phyloP scores from a whole-genome alignment of 2,888 invertebrate genomes.

The Agelastica alni region DNA sequence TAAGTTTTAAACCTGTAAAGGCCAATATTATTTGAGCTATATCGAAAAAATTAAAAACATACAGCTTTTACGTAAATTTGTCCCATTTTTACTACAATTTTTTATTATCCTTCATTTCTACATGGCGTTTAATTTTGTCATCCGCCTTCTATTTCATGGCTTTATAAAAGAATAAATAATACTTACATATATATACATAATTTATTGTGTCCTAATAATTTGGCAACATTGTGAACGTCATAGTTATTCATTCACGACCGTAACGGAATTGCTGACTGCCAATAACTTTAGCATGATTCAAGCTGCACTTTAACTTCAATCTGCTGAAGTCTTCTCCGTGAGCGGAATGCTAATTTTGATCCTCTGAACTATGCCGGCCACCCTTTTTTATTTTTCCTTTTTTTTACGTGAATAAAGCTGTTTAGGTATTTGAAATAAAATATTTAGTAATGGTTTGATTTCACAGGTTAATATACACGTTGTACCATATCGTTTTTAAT shows the following conservation, averaged over 20 bases:
- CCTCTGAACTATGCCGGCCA: conserved; percentile 50
- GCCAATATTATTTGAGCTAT: too few species aligned
- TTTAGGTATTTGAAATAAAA: too few species aligned
- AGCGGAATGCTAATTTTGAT: conserved; percentile 52
- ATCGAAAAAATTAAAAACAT: not conserved
- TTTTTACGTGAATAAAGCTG: conserved; percentile 30
- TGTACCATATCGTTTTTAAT: too few species aligned
- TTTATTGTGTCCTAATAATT: too few species aligned
- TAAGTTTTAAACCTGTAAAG: too few species aligned
- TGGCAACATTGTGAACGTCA: conserved; percentile 17
- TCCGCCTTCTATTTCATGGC: too few species aligned
- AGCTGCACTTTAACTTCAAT: conserved; percentile 48
- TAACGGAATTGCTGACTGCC: conserved; percentile 40
- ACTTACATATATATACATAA: too few species aligned
- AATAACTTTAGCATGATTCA: conserved; percentile 37
- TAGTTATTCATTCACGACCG: conserved; percentile 34
- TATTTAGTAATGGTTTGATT: too few species aligned
- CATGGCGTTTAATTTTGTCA: too few species aligned
- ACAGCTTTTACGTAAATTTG: not conserved
- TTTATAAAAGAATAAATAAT: too few species aligned
- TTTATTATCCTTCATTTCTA: too few species aligned
- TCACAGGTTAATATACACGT: too few species aligned
- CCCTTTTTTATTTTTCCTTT: conserved; percentile 33
- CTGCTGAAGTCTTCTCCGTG: conserved; percentile 50
- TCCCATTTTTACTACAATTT: not conserved